Evolutionary conservation across 1,140 invertebrate genomes (phyloP), one percentile per base, ranked within the genome.

Genomic region (Caerostris extrusa): DNA sequence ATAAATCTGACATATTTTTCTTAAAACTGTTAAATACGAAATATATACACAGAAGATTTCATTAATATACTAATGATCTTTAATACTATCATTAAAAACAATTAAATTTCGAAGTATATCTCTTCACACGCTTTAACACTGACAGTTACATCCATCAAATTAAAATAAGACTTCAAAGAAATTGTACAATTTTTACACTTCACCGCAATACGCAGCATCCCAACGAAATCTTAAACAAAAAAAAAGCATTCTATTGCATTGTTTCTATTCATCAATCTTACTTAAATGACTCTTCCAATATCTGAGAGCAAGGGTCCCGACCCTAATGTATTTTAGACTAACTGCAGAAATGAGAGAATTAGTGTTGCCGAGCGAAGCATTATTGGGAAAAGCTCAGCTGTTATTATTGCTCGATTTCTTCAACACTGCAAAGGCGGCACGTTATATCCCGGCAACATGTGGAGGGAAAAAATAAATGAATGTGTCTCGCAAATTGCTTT

Each of bases 241-340:
- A n/a, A 34, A 34, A 34, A 34, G 34, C 50, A 58, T 88, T 64
- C 64, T 55, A 88, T 53, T 50, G 64, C 86, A n/a, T 67, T 88
- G 86, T 88, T 88, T 88, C 6, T 67, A 61, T 88, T 67, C 86
- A 88, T 88, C 61, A 53, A 88, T 88, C 86, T 88, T 88, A 12
- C 86, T 64, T 67, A 88, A 64, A 88, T 88, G 67, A 88, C 86
- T 88, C 86, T 88, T 88, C 86, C 86, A 67, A 88, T 88, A 88
- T 67, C 86, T 34, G 17, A 88, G 86, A 64, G 50, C 83, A 55
- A 88, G 61, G 58, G 61, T 61, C 86, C 6, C 50, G 61, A 17
- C 58, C 86, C 86, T 88, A 88, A 88, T 88, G 86, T 53, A 56
- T 88, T 88, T 88, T 56, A 61, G 58, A 64, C 61, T 88, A 67